Evolutionary conservation across 2,113 vertebrate species (phyloP).

Genomic region (Pachycephala philippinensis): DNA sequence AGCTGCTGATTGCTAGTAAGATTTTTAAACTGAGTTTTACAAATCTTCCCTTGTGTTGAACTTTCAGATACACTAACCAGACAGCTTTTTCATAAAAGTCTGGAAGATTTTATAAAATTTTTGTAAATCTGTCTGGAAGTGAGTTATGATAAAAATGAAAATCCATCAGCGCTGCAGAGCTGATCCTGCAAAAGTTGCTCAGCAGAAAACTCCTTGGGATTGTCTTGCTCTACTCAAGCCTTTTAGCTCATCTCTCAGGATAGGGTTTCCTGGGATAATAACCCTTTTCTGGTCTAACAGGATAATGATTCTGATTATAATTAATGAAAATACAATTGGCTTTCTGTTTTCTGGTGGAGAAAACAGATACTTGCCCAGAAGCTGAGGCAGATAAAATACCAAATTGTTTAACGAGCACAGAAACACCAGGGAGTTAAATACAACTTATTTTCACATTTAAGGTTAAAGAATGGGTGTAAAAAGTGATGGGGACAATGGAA

Average conservation of each 20-base stretch:
- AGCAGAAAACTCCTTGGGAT: neutral
- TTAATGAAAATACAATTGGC: neutral
- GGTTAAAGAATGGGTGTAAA: neutral
- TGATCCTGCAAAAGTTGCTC: neutral
- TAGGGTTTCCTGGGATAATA: neutral
- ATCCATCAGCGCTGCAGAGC: neutral
- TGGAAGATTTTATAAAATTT: neutral
- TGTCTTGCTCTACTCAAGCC: neutral
- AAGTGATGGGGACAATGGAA: neutral
- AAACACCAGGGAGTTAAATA: neutral
- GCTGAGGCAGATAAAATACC: neutral
- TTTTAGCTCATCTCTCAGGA: neutral
- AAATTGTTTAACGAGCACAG: neutral
- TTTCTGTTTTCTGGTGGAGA: neutral
- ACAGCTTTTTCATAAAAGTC: neutral
- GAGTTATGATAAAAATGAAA: neutral
- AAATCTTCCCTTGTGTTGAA: neutral
- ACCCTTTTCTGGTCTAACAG: neutral
- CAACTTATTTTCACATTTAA: neutral
- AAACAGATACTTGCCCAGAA: neutral
- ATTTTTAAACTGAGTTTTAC: neutral
- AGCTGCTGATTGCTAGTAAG: neutral
- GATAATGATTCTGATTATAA: neutral
- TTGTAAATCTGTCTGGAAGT: neutral
- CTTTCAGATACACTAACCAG: neutral